These are phyloP conservation scores for Penaeus vannamei DNA, from an alignment of 1,140 invertebrate genomes.

Conservation along the genomic window DNA sequence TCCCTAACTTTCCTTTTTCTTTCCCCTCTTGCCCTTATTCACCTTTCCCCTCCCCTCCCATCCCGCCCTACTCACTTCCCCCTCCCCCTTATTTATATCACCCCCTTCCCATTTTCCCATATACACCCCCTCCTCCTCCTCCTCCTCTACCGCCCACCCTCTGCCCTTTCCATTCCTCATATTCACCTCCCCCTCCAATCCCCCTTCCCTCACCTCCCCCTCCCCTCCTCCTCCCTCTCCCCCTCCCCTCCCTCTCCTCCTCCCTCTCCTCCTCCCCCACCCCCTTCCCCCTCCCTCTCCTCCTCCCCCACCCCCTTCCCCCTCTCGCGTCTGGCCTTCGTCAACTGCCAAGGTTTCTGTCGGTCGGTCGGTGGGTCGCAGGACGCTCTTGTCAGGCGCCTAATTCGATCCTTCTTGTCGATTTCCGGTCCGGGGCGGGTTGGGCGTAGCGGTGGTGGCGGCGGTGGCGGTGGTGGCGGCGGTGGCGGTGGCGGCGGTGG, in stretches of 20 bases:
- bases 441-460: too few relatives aligned
- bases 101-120: background rate
- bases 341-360: too few relatives aligned
- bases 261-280: background rate
- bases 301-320: background rate
- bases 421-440: too few relatives aligned
- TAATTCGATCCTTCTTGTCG: too few relatives aligned
- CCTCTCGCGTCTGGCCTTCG: background rate
- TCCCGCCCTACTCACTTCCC: background rate
- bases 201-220: background rate
- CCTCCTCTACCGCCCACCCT: background rate
- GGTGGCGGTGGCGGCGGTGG: too few relatives aligned
- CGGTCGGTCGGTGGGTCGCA: too few relatives aligned
- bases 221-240: background rate
- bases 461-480: too few relatives aligned
- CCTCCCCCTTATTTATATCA: background rate
- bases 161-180: background rate
- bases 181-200: background rate
- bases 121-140: background rate
- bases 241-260: background rate
- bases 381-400: too few relatives aligned
- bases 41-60: background rate
- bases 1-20: background rate
- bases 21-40: background rate
- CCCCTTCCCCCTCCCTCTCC: background rate